Percentiles rank a stretch among this genome's conserved stretches.
Evolutionary conservation across 2,888 invertebrate species (phyloP).

Genomic region (Elegia similella): DNA sequence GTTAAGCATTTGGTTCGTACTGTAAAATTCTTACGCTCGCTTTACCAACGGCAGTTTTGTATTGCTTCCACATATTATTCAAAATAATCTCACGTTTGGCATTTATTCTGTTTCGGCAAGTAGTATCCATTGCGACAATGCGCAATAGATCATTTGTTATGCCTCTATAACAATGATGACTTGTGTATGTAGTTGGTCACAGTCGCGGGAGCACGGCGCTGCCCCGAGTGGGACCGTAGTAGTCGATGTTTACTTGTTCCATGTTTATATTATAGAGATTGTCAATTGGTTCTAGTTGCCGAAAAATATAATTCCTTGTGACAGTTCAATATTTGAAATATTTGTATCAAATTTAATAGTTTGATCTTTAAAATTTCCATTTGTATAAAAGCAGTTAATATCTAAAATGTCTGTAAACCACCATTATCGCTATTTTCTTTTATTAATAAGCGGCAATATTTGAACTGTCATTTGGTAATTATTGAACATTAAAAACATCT

Average conservation of each 20-base stretch:
- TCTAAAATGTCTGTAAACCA: no score
- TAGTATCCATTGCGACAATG: not conserved
- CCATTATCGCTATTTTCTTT: no score
- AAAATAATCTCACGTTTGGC: slow-evolving; percentile 68
- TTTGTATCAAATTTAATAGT: not conserved
- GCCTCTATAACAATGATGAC: not conserved
- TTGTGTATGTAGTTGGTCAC: not conserved
- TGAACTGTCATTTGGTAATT: slow-evolving; percentile 14
- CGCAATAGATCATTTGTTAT: not conserved
- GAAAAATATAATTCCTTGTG: slow-evolving; percentile 7
- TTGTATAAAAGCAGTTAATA: no score
- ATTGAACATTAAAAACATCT: slow-evolving; percentile 4
- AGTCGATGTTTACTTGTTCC: not conserved
- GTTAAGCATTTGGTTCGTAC: not conserved
- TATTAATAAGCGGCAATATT: no score
- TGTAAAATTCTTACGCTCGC: not conserved
- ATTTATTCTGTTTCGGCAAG: slow-evolving; percentile 27
- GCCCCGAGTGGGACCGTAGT: not conserved
- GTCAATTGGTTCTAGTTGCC: slow-evolving; percentile 6
- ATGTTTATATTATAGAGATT: not conserved
- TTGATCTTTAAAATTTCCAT: not conserved
- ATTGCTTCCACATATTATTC: slow-evolving; percentile 78
- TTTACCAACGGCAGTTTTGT: slow-evolving; percentile 39
- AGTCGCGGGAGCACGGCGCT: not conserved
- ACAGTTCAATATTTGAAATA: slow-evolving; percentile 6